These are phyloP conservation scores for Seriola quinqueradiata DNA, from an alignment of 2,113 vertebrate genomes.

Conservation along the genomic window DNA sequence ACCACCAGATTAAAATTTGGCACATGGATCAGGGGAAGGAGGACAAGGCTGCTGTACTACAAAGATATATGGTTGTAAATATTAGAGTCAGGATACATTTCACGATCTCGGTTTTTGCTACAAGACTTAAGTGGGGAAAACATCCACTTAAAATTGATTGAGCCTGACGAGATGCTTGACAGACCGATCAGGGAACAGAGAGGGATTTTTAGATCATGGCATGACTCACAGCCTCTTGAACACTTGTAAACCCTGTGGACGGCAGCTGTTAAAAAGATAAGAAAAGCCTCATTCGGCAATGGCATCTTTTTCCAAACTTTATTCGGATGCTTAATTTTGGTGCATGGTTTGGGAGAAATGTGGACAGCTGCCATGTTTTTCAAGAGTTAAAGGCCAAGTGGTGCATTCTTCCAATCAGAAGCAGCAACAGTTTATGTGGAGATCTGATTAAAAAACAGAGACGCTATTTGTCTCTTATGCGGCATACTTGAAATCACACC, in stretches of 20 bases:
- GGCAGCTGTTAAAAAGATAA: not conserved
- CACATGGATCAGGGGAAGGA: not conserved
- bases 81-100: constrained; percentile 7
- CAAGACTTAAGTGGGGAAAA: not conserved
- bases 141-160: not conserved
- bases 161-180: constrained; percentile 19
- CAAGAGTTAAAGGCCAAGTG: not conserved
- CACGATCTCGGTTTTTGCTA: not conserved
- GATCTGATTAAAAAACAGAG: not conserved
- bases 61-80: not conserved
- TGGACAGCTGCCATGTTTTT: not conserved
- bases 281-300: not conserved
- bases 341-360: not conserved
- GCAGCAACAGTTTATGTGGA: not conserved
- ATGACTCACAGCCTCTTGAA: not conserved
- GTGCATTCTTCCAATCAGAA: constrained; percentile 1
- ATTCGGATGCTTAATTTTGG: not conserved
- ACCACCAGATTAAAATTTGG: not conserved
- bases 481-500: not conserved
- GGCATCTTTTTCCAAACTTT: too few species aligned
- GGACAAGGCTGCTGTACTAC: not conserved
- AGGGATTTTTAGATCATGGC: not conserved
- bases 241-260: not conserved
- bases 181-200: not conserved
- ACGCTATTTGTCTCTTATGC: not conserved